Evolutionary conservation across 2,888 invertebrate species (phyloP), one percentile per base, ranked within the genome.

Genomic region (Eubasilissa splendida): DNA sequence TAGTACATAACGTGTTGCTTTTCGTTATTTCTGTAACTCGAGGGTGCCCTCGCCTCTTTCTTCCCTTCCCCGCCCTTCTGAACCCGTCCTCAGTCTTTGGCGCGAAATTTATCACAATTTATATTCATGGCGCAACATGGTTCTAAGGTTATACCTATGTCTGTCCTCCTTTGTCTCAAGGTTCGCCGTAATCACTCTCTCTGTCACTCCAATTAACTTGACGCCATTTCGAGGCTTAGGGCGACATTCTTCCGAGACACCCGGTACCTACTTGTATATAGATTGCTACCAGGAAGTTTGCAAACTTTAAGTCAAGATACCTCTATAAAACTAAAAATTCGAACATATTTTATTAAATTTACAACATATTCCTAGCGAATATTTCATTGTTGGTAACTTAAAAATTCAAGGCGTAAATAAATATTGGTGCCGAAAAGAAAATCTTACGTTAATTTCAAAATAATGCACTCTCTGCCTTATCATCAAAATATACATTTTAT

Each of bases 21-120:
- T 73, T 59, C 50, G 33, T 52, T 79, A 76, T 71, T 79, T 79
- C 74, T 73, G 78, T 66, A 74, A 33, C 52, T 50, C 53, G 56
- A 77, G 74, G 74, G 77, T 76, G 80, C 79, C 82, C 76, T 12
- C 42, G 9, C 65, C 76, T 65, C 50, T 8, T 53, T 11, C 59
- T n/a, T 73, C 33, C 76, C 56, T 58, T 76, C 74, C 77, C 80
- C 52, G 77, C 81, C 81, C 52, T 56, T 80, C 80, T 76, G 75
- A 82, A 84, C 84, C 80, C 85, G 84, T 82, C 85, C 83, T 84
- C 84, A 84, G 85, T 80, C 84, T 84, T 85, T 85, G 85, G 87
- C 87, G 87, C 88, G 89, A 90, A 91, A 91, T 92, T 91, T 91
- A 91, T 91, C 91, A 91, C 91, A 90, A 92, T 91, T 92, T 92